Base-by-base conservation (phyloP, 2,113 vertebrate genomes). In the Centropus unirufus region DNA sequence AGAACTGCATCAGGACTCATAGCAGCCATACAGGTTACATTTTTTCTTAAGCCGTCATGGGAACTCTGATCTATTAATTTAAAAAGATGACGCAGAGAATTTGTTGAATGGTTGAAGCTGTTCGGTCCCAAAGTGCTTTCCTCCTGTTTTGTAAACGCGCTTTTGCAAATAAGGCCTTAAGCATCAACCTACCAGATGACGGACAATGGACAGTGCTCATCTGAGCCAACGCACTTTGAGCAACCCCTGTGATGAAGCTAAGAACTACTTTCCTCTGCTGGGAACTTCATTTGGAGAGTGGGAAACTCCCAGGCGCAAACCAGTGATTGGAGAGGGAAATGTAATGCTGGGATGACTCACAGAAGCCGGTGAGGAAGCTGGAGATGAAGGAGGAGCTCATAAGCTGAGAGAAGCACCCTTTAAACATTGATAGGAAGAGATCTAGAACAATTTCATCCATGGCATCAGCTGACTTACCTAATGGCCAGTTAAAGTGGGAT, bases 191-290 rank as follows among this genome's bases (percentile, higher is more conserved):
- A 62, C n/a, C 51, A 34, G 34, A 58, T 22, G 58, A 74, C 76
- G 80, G 76, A 94, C 79, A 90, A 63, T 0, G 36, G 36, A 36
- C 7, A 70, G 39, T 0, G 0, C 59, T 88, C 69, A 92, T 44
- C 52, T 61, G 51, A 90, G 59, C 79, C 42, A 86, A 80, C 1
- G 4, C 32, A 18, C 72, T 93, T 66, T 11, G 70, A 57, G 66
- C 64, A 23, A 42, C 81, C 70, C 49, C 47, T 67, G 7, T 8
- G 86, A 68, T 44, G 39, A 84, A 87, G 68, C 22, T n/a, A 49
- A 81, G 68, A 83, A 83, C 51, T 67, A 83, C 9, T 93, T 69
- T 87, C 70, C 94, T 89, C 91, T 72, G 64, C 89, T 81, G 88
- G 83, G 83, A 91, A 77, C 83, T 89, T 87, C 80, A 57, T 72